These are phyloP conservation scores for Pantherophis guttatus DNA, from an alignment of 2,113 vertebrate genomes.

Conservation along the genomic window DNA sequence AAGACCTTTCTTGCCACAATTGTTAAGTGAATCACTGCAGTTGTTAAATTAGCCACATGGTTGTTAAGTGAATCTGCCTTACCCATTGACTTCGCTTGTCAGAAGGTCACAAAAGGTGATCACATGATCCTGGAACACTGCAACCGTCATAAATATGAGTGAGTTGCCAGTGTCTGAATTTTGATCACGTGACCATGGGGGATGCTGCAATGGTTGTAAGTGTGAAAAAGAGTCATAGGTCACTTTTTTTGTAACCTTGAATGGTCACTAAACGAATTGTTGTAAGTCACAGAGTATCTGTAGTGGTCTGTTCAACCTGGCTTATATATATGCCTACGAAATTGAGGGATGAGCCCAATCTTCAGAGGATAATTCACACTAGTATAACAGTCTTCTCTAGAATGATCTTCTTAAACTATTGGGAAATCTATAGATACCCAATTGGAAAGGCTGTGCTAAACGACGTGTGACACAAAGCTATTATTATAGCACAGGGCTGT, in stretches of 20 bases:
- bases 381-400: not conserved
- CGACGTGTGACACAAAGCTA: not conserved
- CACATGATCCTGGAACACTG: not conserved
- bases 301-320: not conserved
- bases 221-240: not conserved
- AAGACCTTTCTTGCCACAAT: not conserved
- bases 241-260: not conserved
- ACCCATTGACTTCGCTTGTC: not conserved
- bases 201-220: not conserved
- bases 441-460: not conserved
- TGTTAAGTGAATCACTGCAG: not conserved
- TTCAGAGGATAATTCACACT: not conserved
- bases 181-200: too few relatives aligned
- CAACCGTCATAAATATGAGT: not conserved
- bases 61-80: not conserved
- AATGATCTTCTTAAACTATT: not conserved
- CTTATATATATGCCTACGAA: not conserved
- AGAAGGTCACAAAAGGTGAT: not conserved
- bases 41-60: not conserved
- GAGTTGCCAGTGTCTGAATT: not conserved
- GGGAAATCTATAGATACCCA: not conserved
- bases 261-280: not conserved
- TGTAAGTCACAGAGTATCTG: not conserved
- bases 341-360: not conserved
- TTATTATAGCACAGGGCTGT: not conserved